A percentile compares a stretch with the other conserved stretches of the same genome.
phyloP scores from a whole-genome alignment of 2,113 vertebrate species.

The Neolamprologus kungweensis region DNA sequence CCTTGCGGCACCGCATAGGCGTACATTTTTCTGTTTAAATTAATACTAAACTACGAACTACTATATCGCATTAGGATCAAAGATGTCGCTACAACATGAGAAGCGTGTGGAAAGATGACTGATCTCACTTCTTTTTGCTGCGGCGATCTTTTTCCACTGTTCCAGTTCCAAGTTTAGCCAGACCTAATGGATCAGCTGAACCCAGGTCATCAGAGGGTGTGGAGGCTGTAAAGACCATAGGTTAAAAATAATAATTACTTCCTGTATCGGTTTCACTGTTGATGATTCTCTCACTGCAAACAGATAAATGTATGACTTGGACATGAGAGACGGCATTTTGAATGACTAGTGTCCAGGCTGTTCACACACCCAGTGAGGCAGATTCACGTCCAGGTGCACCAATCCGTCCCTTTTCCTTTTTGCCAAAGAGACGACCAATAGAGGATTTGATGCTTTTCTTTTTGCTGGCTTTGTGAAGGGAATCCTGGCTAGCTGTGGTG shows the following conservation, averaged over 20 bases:
- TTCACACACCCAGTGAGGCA: conserved; percentile 76
- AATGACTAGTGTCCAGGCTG: background rate
- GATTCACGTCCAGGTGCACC: conserved; percentile 81
- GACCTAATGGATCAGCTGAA: conserved; percentile 80
- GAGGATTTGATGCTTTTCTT: conserved; percentile 96
- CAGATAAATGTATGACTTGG: background rate
- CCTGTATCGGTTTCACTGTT: background rate
- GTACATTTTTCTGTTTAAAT: background rate
- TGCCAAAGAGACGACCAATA: conserved; percentile 88
- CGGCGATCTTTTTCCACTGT: conserved; percentile 86
- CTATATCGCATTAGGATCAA: background rate
- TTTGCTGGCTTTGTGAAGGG: conserved; percentile 89
- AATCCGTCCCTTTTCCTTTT: conserved; percentile 88
- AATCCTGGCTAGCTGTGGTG: conserved; percentile 80
- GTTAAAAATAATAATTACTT: background rate
- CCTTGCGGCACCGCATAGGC: background rate
- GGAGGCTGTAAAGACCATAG: conserved; percentile 69
- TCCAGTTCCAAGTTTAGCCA: conserved; percentile 82
- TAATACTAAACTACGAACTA: background rate
- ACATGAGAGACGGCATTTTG: background rate
- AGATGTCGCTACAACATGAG: background rate
- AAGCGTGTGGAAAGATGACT: background rate
- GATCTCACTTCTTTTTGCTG: conserved; percentile 87
- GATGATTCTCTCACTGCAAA: background rate
- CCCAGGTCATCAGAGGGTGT: conserved; percentile 85